Evolutionary conservation across 1,140 invertebrate genomes (phyloP).

Genomic region (Trichonephila inaurata): DNA sequence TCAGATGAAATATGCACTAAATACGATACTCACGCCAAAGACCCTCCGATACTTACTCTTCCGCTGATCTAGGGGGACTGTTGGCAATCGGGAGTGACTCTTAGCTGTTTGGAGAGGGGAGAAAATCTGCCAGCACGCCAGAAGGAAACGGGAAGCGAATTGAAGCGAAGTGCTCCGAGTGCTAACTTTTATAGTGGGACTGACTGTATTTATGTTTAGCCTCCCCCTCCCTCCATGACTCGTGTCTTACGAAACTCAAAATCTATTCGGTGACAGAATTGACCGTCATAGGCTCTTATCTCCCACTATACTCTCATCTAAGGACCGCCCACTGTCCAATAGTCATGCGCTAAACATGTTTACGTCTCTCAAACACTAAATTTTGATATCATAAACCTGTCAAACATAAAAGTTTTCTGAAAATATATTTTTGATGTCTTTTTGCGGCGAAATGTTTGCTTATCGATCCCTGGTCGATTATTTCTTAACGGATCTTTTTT

Average conservation of each 20-base stretch:
- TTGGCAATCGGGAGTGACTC: not conserved
- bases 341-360: conserved; percentile 16
- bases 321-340: conserved; percentile 15
- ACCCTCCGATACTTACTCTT: not conserved
- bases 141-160: not conserved
- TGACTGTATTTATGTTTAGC: conserved; percentile 1
- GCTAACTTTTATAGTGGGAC: conserved; percentile 18
- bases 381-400: not conserved
- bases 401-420: not conserved
- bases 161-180: not conserved
- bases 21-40: too few species aligned
- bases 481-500: too few species aligned
- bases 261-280: conserved; percentile 3
- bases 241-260: conserved; percentile 14
- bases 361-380: not conserved
- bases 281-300: not conserved
- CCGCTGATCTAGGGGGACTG: not conserved
- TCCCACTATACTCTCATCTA: not conserved
- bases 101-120: not conserved
- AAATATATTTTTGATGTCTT: not conserved
- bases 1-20: not conserved
- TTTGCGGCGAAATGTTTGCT: not conserved
- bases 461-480: too few species aligned
- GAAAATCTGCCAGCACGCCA: not conserved
- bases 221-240: not conserved